Conservation (phyloP, 30 jellyfish, hydroid and myxozoan species). For the Turritopsis dohrnii region DNA sequence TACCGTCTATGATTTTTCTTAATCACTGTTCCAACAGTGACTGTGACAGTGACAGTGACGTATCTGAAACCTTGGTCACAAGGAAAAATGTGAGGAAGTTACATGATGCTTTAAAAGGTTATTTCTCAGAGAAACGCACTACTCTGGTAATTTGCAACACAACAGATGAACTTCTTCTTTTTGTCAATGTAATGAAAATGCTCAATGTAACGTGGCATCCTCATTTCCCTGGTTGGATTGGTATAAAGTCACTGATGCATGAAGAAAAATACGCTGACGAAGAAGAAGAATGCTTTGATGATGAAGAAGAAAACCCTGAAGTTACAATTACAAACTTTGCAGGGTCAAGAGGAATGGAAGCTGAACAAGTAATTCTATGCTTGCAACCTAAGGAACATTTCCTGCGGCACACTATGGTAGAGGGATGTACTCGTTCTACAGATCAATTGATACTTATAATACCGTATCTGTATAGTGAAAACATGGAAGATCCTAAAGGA, state of each 20-base stretch:
- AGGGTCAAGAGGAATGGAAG: neutral
- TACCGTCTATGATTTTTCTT: neutral
- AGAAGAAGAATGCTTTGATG: no score
- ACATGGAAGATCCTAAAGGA: neutral
- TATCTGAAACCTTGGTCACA: neutral
- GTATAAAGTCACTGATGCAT: no score
- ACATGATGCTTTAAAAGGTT: neutral
- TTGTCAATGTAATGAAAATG: neutral
- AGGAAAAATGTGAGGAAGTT: neutral
- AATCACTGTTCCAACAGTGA: neutral
- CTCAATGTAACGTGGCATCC: neutral
- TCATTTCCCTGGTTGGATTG: neutral
- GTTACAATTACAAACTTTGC: neutral
- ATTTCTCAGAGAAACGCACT: neutral
- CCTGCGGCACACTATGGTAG: neutral
- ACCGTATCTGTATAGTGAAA: neutral
- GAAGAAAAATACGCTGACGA: no score
- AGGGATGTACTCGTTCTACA: neutral
- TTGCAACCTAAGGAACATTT: neutral
- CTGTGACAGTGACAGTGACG: neutral
- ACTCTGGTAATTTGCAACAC: neutral
- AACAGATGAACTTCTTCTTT: neutral
- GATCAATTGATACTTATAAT: neutral
- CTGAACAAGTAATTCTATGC: neutral
- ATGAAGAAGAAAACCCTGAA: no score